Base-by-base conservation (phyloP, 64 coral and sea anemone genomes). In the Pachyseris speciosa region DNA sequence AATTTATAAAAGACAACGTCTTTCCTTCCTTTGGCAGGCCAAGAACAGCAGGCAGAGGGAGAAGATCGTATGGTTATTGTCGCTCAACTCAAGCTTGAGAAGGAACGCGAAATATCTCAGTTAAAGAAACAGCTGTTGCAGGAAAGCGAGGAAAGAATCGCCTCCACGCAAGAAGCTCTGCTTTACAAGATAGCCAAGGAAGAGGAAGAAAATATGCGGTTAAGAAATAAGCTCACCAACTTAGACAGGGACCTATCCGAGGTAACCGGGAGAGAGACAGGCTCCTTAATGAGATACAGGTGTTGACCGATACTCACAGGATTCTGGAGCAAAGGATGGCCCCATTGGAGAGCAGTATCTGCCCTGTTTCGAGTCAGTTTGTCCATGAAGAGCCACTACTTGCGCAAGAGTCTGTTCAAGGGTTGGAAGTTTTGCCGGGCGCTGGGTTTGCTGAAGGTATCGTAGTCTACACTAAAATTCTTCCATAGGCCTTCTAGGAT, bases 141-240 rank as follows among this genome's bases (percentile, higher is more conserved):
- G 34, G 95, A 96, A 69, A 96, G 86, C 66, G 95, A 96, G 47
- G 90, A 93, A 49, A 93, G 91, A 65, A 93, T 93, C 80, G 78
- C 92, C 2, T 86, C 92, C 24, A 80, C 71, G 2, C 95, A 96
- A 67, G 83, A 84, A 31, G 41, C 88, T 26, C 66, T 93, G 31
- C 72, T 96, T 24, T 72, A 83, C 40, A 91, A 96, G 59, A 90
- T 96, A 31, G 88, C 80, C 20, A 48, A 90, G 17, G 60, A 84
- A 64, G 95, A 96, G 41, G 76, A 96, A 55, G 95, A 96, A 41
- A 88, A 85, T 22, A 25, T 79, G 33, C 65, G 42, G 36, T 72
- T 90, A 19, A 52, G 87, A 78, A 91, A 93, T 31, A 89, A 85
- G 37, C 49, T 84, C 9, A 58, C 42, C 24, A 80, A 43, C 39